phyloP scores from a whole-genome alignment of 2,113 vertebrate species.

The Lepisosteus osseus region DNA sequence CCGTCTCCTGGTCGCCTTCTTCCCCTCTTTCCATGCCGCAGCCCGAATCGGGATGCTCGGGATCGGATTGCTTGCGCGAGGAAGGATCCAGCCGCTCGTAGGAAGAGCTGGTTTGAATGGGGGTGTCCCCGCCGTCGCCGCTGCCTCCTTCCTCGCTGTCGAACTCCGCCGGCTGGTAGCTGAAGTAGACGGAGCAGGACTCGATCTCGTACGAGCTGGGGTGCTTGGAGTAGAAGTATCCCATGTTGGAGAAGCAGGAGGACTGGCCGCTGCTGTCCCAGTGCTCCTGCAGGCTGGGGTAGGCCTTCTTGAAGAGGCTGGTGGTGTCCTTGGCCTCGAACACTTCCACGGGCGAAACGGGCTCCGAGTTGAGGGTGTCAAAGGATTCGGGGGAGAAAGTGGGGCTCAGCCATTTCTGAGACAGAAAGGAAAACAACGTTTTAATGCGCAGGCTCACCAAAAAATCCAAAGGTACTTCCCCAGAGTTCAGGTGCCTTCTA shows the following conservation, averaged over 20 bases:
- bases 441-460: no score
- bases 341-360: constrained; percentile 37
- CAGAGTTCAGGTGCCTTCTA: no score
- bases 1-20: constrained; percentile 32
- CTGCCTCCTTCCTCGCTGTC: background rate
- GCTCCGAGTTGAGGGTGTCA: constrained; percentile 1
- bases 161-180: constrained; percentile 29
- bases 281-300: background rate
- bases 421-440: background rate
- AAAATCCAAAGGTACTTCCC: no score
- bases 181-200: constrained; percentile 30
- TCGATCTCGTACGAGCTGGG: constrained; percentile 23
- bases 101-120: constrained; percentile 30
- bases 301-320: background rate
- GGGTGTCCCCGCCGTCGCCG: no score
- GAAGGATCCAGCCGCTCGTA: constrained; percentile 41
- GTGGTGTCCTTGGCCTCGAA: background rate
- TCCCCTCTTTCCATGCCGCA: constrained; percentile 29
- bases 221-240: constrained; percentile 41
- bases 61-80: constrained; percentile 14
- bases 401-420: constrained; percentile 44
- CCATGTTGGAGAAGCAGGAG: constrained; percentile 52
- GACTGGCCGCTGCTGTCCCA: background rate
- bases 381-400: constrained; percentile 28
- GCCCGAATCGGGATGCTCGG: constrained; percentile 51